A percentile compares a stretch with the other conserved stretches of the same genome.
These are phyloP conservation scores for Ia io DNA, from an alignment of 2,113 vertebrate species.

Conservation along the genomic window DNA sequence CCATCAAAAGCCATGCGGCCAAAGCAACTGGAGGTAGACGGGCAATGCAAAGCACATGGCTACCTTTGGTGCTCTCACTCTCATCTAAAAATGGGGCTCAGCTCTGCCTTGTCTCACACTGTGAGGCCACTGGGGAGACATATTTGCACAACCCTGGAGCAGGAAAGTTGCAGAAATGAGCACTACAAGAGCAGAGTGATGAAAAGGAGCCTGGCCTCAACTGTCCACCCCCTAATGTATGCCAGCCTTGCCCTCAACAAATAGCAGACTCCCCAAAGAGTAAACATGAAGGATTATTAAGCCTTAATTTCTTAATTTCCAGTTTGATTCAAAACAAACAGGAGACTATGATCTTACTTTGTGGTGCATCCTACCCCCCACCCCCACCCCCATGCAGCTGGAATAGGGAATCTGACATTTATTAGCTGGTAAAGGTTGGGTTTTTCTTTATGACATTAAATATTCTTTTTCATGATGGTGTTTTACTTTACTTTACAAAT, in stretches of 20 bases:
- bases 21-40: not conserved
- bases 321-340: slow-evolving; percentile 65
- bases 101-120: not conserved
- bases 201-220: not conserved
- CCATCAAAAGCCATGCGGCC: not conserved
- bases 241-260: slow-evolving; percentile 18
- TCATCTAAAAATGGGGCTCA: not conserved
- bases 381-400: not conserved
- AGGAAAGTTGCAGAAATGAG: not conserved
- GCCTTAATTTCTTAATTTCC: slow-evolving; percentile 56
- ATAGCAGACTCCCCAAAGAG: slow-evolving; percentile 46
- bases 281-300: slow-evolving; percentile 38
- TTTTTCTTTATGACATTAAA: slow-evolving; percentile 59
- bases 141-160: slow-evolving; percentile 27
- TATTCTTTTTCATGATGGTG: slow-evolving; percentile 41
- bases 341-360: slow-evolving; percentile 43
- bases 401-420: slow-evolving; percentile 56
- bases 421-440: slow-evolving; percentile 26
- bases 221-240: not conserved
- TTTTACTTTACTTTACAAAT: slow-evolving; percentile 71
- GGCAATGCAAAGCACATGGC: not conserved
- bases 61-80: not conserved
- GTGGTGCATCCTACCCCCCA: not conserved
- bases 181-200: not conserved
- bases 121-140: not conserved